phyloP scores from a whole-genome alignment of 2,113 vertebrate genomes.

The Onychorhynchus coronatus region DNA sequence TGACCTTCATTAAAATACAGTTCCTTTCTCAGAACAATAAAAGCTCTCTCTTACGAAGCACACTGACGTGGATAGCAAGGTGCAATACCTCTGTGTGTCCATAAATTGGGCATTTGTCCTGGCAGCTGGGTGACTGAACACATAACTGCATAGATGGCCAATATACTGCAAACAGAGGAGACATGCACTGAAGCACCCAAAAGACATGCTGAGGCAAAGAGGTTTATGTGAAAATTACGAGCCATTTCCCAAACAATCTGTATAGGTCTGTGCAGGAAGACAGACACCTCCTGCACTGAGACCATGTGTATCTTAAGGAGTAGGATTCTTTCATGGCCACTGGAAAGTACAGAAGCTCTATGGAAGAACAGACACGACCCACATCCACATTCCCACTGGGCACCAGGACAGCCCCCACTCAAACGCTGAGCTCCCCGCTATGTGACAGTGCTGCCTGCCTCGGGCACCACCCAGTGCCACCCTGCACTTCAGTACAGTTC shows the following conservation, averaged over 20 bases:
- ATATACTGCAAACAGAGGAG: neutral
- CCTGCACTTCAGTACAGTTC: neutral
- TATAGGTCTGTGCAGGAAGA: neutral
- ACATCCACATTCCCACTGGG: neutral
- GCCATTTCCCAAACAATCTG: neutral
- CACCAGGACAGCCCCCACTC: neutral
- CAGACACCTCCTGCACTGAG: neutral
- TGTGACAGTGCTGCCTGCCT: rapidly evolving
- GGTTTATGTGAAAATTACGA: neutral
- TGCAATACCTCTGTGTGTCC: neutral
- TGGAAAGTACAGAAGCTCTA: neutral
- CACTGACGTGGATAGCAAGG: neutral
- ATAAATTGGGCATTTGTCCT: neutral
- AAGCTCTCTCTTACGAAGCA: neutral
- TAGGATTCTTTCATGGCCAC: neutral
- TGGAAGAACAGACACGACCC: neutral
- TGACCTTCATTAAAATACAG: conserved; percentile 22
- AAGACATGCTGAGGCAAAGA: rapidly evolving
- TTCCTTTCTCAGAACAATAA: neutral
- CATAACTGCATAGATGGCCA: neutral
- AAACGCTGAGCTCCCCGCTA: neutral
- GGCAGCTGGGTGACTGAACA: neutral
- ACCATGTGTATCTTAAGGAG: neutral
- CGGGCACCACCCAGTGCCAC: no score
- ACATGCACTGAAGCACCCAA: neutral